These are phyloP conservation scores for Choloepus hoffmanni DNA, from an alignment of 2,113 vertebrate species.

Conservation along the genomic window DNA sequence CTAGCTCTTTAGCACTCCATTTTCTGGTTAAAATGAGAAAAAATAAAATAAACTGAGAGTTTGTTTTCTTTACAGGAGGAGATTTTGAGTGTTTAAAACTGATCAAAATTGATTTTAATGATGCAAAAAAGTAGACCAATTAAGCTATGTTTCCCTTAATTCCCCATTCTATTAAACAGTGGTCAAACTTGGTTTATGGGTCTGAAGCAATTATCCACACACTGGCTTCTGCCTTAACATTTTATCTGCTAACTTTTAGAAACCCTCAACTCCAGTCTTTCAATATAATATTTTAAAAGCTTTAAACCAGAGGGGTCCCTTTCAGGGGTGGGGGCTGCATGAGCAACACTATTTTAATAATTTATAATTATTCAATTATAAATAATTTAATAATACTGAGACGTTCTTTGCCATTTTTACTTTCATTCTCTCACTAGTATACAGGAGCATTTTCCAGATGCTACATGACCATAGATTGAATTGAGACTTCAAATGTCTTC, in stretches of 20 bases:
- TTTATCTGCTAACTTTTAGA: not conserved
- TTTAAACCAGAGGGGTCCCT: not conserved
- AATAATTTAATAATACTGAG: not conserved
- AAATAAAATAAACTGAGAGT: not conserved
- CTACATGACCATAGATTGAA: not conserved
- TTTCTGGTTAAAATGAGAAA: not conserved
- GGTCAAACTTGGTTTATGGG: not conserved
- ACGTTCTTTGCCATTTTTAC: not conserved
- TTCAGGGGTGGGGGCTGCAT: not conserved
- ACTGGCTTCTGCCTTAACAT: not conserved
- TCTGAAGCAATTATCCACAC: not conserved
- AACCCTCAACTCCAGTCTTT: not conserved
- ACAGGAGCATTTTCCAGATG: not conserved
- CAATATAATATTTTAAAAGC: not conserved
- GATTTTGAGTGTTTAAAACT: not conserved
- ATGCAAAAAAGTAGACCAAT: not conserved
- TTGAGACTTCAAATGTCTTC: not conserved
- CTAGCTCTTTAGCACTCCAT: not conserved
- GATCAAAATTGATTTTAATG: constrained; percentile 31
- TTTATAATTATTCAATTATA: no score
- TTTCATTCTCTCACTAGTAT: not conserved
- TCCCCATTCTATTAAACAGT: not conserved
- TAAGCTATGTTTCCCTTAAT: not conserved
- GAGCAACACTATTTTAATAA: not conserved
- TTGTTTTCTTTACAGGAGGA: not conserved